phyloP scores from a whole-genome alignment of 2,113 vertebrate genomes.

The Lagenorhynchus albirostris region DNA sequence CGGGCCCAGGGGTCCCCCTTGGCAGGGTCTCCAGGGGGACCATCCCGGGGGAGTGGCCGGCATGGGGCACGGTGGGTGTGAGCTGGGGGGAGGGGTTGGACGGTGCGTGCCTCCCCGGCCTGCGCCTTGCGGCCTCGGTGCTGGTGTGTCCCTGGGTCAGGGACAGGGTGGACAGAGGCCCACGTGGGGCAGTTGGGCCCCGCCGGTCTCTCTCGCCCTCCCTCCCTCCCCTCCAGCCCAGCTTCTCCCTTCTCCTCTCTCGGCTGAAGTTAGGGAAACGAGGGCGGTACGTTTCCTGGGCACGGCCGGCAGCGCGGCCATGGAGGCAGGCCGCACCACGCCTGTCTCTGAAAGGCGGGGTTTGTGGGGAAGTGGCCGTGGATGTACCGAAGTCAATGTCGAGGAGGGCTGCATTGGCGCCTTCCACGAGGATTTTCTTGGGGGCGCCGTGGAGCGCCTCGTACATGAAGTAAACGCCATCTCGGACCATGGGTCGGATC shows the following conservation, averaged over 20 bases:
- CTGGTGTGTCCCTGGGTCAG: fast-evolving
- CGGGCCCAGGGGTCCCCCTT: fast-evolving
- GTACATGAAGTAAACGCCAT: constrained; percentile 97
- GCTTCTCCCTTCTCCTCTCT: neutral
- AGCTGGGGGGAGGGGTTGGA: neutral
- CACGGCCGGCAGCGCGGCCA: fast-evolving
- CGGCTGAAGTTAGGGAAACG: fast-evolving
- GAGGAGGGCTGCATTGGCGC: constrained; percentile 97
- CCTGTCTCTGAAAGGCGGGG: neutral
- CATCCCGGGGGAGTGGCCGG: neutral
- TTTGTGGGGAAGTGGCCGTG: fast-evolving
- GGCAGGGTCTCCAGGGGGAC: no score
- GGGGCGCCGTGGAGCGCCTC: constrained; percentile 93
- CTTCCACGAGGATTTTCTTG: constrained; percentile 97
- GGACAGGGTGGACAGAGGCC: neutral
- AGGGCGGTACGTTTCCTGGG: fast-evolving
- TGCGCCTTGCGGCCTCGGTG: fast-evolving
- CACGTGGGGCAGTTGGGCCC: neutral
- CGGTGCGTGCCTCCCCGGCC: neutral
- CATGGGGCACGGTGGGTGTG: fast-evolving
- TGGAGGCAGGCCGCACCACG: neutral
- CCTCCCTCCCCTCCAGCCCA: neutral
- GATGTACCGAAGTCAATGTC: constrained; percentile 96
- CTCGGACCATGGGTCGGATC: constrained; percentile 96
- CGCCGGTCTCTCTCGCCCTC: neutral